Base-by-base conservation (phyloP, 2,888 invertebrate genomes). In the Stenoptilia bipunctidactyla region DNA sequence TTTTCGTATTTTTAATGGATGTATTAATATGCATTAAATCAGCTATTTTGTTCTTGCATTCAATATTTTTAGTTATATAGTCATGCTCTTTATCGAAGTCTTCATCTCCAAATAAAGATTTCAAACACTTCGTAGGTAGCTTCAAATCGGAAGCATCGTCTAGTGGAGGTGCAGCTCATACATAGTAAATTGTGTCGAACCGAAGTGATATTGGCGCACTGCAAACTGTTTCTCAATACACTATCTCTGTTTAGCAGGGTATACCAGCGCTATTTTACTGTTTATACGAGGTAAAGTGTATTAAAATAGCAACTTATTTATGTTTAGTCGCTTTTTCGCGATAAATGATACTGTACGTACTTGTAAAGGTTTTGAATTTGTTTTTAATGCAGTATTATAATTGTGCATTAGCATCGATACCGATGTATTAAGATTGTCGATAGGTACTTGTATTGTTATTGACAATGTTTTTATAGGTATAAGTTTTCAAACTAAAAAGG, bases 151-250 rank as follows among this genome's bases (percentile, higher is more conserved):
- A 30, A 34, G 12, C 35, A 34, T 27, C 27, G 41, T 38, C 41
- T 44, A 20, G 20, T 34, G 40, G 45, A 40, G 45, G 36, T 27
- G 33, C 25, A 15, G 33, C 50, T 52, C 54, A 54, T 54, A 52
- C 54, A 54, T 54, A 51, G 45, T 51, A 49, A 48, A 52, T 45
- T 39, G 45, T 34, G 20, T 15, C 35, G 27, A 36, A 37, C 38
- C 27, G 12, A 27, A 30, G 12, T 41, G 41, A 45, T 52, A 52
- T 52, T 51, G 54, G 45, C 37, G 34, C 40, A 35, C 25, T 34
- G 47, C 42, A 47, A 46, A 45, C 46, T 42, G 40, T 43, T 30
- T 30, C 30, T 30, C 30, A n/a, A 30, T 30, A 30, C 30, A 30
- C 30, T 30, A 30, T 30, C 30, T 30, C 30, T n/a, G n/a, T 30